phyloP scores from a whole-genome alignment of 2,797 vertebrate genomes.

The Phoebastria nigripes region DNA sequence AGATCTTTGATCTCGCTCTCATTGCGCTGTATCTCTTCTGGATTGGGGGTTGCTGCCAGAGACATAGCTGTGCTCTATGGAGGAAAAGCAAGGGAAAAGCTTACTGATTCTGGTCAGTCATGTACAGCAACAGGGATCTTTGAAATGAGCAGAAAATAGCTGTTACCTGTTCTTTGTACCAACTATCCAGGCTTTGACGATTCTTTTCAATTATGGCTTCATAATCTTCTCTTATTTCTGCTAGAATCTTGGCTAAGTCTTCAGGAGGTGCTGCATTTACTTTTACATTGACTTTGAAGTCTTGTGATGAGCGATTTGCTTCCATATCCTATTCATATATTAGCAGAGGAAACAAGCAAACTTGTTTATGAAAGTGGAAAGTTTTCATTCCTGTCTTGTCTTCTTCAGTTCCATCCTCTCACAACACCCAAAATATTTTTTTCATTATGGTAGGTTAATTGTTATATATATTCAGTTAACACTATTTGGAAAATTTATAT shows the following conservation, averaged over 20 bases:
- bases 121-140: not conserved
- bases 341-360: not conserved
- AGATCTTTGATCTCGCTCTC: constrained; percentile 86
- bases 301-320: constrained; percentile 56
- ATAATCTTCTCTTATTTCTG: constrained; percentile 76
- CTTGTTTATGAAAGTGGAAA: not conserved
- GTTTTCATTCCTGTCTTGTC: not conserved
- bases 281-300: constrained; percentile 75
- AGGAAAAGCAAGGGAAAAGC: not conserved
- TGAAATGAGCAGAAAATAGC: not conserved
- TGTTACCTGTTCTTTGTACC: constrained; percentile 78
- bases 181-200: constrained; percentile 68
- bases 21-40: constrained; percentile 77
- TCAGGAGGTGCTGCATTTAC: constrained; percentile 67
- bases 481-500: not conserved
- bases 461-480: not conserved
- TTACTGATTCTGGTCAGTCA: not conserved
- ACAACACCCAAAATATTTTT: not conserved
- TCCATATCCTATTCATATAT: constrained; percentile 67
- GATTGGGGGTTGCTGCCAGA: constrained; percentile 74
- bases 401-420: not conserved
- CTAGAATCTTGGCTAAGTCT: constrained; percentile 74
- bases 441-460: not conserved
- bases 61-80: constrained; percentile 71
- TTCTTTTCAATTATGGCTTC: constrained; percentile 79